Evolutionary conservation across 2,888 invertebrate species (phyloP), one percentile per base, ranked within the genome.

Genomic region (Ennomos fuscantarius): DNA sequence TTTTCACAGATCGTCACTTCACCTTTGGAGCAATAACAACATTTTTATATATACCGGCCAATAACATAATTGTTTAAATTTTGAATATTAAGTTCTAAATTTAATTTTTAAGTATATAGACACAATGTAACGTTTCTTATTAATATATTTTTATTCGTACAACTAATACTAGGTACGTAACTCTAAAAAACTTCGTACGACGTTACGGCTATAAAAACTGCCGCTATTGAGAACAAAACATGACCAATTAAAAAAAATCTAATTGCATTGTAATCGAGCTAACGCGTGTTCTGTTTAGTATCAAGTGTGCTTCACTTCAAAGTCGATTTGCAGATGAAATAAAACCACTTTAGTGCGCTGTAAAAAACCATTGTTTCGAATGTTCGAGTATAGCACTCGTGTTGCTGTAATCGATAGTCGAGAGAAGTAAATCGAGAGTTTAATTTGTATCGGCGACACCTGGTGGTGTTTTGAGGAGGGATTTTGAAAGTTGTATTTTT

Each of bases 351-450:
- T 6, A 9, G 37, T 36, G 33, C 36, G 42, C n/a, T n/a, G 33
- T 31, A 44, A 36, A 56, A 51, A 58, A 55, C 37, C 53, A 55
- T 62, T 64, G 66, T 63, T 56, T 55, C 48, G 31, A 11, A 24
- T 9, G 32, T 48, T 63, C 59, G 46, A 39, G 41, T 60, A 34
- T 39, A 42, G 37, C 40, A 54, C 60, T 59, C 49, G 41, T 46
- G 41, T 35, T 40, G 39, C 45, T 60, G 73, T 71, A 72, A 74
- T 69, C 66, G 73, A 74, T 77, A 73, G 37, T 46, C 36, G 36
- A 37, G 37, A 45, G 43, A n/a, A 24, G 8, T 13, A 12, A 9
- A 15, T 69, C 49, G 44, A 56, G 56, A 46, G 54, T 53, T 51
- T 44, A 10, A 36, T 35, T 57, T 56, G 46, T 51, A 48, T 53